Evolutionary conservation across 2,888 invertebrate species (phyloP).

Genomic region (Ypsolopha sequella): DNA sequence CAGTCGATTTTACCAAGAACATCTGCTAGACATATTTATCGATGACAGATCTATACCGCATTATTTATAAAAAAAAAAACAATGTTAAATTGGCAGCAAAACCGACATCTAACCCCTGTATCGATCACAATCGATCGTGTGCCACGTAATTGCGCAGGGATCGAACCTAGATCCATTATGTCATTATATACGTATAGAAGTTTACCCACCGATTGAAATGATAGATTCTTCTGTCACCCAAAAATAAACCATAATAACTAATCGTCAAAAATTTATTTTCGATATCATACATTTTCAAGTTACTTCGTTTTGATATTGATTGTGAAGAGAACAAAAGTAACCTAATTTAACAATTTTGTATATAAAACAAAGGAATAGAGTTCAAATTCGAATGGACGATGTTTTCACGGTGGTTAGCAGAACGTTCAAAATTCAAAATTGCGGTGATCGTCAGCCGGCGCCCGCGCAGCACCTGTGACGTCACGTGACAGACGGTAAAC

Average conservation of each 20-base stretch:
- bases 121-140: slow-evolving; percentile 71
- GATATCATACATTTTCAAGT: not conserved
- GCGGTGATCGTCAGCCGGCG: slow-evolving; percentile 40
- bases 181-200: slow-evolving; percentile 40
- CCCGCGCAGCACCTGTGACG: slow-evolving; percentile 43
- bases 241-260: slow-evolving; percentile 11
- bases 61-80: slow-evolving; percentile 56
- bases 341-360: slow-evolving; percentile 9
- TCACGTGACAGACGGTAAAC: slow-evolving; percentile 13
- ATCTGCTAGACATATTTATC: slow-evolving; percentile 27
- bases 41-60: slow-evolving; percentile 39
- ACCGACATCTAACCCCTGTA: slow-evolving; percentile 66
- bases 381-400: slow-evolving; percentile 22
- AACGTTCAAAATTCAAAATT: slow-evolving; percentile 39
- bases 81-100: slow-evolving; percentile 60
- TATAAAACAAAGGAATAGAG: slow-evolving; percentile 18
- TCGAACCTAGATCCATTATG: slow-evolving; percentile 66
- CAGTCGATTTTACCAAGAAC: slow-evolving; percentile 4
- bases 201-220: slow-evolving; percentile 56
- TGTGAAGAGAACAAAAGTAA: not conserved
- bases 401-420: slow-evolving; percentile 18
- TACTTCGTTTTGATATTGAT: not conserved
- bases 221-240: slow-evolving; percentile 20
- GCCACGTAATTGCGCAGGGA: slow-evolving; percentile 64
- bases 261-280: slow-evolving; percentile 9